Conservation (phyloP, 2,888 invertebrate species). For the Drosophila nigritarsus region DNA sequence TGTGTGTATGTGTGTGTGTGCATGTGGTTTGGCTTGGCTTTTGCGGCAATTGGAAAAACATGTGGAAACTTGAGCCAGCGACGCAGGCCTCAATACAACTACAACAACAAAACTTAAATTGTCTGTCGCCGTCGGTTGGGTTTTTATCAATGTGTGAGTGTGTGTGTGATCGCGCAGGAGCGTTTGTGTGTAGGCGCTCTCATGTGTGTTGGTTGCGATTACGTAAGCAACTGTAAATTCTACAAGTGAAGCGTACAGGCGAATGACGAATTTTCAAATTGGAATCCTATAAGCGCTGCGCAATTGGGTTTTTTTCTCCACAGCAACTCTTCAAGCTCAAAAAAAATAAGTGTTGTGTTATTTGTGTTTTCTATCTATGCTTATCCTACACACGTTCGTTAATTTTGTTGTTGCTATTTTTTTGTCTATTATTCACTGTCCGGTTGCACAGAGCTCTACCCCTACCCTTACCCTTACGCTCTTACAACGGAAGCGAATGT, state of each 20-base stretch:
- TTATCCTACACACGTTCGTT: constrained; percentile 58
- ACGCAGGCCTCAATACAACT: constrained; percentile 61
- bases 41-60: constrained; percentile 70
- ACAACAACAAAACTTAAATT: constrained; percentile 48
- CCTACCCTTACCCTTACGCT: constrained; percentile 46
- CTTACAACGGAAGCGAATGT: constrained; percentile 73
- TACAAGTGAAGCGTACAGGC: constrained; percentile 62
- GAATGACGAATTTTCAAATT: constrained; percentile 62
- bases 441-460: constrained; percentile 27
- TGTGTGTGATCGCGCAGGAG: constrained; percentile 59
- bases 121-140: constrained; percentile 26
- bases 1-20: constrained; percentile 21
- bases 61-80: constrained; percentile 76
- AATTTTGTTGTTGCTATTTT: constrained; percentile 38
- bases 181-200: constrained; percentile 55
- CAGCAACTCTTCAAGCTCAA: constrained; percentile 28
- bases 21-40: constrained; percentile 45
- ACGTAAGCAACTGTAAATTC: constrained; percentile 79
- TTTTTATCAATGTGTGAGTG: constrained; percentile 13
- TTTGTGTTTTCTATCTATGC: constrained; percentile 11
- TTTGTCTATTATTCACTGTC: constrained; percentile 56
- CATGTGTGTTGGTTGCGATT: constrained; percentile 58
- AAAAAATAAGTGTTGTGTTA: constrained; percentile 17
- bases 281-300: constrained; percentile 68
- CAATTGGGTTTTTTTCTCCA: constrained; percentile 35